Evolutionary conservation across 2,888 invertebrate species (phyloP).

Genomic region (Drosophila pseudotakahashii): DNA sequence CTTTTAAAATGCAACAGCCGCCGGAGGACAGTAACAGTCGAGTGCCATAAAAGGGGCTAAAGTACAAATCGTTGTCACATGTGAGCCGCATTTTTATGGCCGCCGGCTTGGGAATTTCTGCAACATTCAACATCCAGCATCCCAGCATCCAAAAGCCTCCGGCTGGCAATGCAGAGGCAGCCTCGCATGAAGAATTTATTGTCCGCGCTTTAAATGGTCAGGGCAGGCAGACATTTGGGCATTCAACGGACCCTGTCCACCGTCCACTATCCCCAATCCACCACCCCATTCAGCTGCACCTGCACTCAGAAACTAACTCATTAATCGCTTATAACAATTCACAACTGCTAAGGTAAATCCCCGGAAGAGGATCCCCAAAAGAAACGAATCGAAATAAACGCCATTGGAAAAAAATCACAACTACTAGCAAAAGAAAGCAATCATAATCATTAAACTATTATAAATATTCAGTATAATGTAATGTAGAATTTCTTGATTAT

Average conservation of each 20-base stretch:
- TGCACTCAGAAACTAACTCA: conserved; percentile 7
- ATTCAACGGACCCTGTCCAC: conserved; percentile 12
- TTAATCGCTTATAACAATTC: not conserved
- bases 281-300: not conserved
- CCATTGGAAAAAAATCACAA: not conserved
- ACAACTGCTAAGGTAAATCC: not conserved
- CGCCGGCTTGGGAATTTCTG: conserved; percentile 81
- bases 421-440: too few relatives aligned
- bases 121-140: conserved; percentile 34
- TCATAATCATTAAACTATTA: not conserved
- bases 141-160: conserved; percentile 38
- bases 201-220: conserved; percentile 71
- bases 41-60: conserved; percentile 82
- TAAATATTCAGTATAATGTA: not conserved
- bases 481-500: too few relatives aligned
- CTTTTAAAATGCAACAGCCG: conserved; percentile 48
- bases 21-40: conserved; percentile 12
- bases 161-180: conserved; percentile 16
- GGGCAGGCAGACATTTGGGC: conserved; percentile 52
- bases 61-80: conserved; percentile 84
- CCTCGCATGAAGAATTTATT: conserved; percentile 72
- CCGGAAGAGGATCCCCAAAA: not conserved
- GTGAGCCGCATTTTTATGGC: conserved; percentile 84
- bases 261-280: not conserved
- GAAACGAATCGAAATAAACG: not conserved